Evolutionary conservation across 1,140 invertebrate species (phyloP), one percentile per base, ranked within the genome.

Genomic region (Pinna nobilis): DNA sequence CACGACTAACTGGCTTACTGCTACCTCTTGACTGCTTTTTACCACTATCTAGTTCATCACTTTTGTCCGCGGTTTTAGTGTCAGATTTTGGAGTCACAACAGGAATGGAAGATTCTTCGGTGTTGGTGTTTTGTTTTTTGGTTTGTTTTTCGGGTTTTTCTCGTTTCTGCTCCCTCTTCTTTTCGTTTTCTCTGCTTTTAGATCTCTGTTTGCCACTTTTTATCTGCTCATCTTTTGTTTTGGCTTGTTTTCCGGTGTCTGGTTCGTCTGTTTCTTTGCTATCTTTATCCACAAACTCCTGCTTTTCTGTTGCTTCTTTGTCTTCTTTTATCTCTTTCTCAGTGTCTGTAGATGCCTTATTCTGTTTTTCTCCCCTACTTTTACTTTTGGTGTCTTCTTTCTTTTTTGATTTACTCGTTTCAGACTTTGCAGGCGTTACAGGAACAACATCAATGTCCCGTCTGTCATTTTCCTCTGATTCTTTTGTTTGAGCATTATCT

Each of bases 201-300:
- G 51, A 32, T 35, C 13, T 67, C 30, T 65, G 39, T n/a, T 67
- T 67, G 20, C 35, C 47, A 50, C 20, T 33, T 39, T 50, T 23
- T 13, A 51, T n/a, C 35, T 37, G 28, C 9, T 67, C 50, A 23
- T 67, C 51, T 25, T 50, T 50, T 35, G 35, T 25, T 25, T 53
- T 50, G 32, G 37, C 64, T 37, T 50, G 47, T n/a, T 41, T 25
- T 50, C 49, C 5, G 5, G 63, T 35, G 49, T 32, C 63, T 50
- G 49, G 32, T 53, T 37, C 28, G 18, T 28, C 20, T 78, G 37
- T 28, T 67, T 51, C 7, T 69, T 60, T 59, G 55, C 60, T 60
- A 47, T 60, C 30, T 15, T 64, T 9, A 9, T 39, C 5, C 20
- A 2, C 44, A 47, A 47, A 32, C n/a, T 30, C 28, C 64, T 60